These are phyloP conservation scores for Heliconius erato DNA, from an alignment of 2,888 invertebrate genomes.

Conservation along the genomic window DNA sequence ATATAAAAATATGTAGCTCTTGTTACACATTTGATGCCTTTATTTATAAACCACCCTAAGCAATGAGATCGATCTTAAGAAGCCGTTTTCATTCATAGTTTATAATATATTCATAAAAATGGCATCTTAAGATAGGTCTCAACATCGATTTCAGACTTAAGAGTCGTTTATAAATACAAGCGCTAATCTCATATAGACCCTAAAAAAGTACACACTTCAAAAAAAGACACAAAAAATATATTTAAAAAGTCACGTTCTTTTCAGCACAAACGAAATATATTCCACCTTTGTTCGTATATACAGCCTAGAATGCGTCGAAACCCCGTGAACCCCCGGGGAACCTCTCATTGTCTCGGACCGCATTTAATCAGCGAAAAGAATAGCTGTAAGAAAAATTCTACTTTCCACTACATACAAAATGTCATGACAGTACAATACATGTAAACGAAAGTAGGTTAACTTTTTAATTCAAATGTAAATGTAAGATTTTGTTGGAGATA, in stretches of 20 bases:
- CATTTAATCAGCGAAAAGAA: slow-evolving; percentile 48
- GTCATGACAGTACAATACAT: slow-evolving; percentile 32
- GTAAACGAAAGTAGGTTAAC: not conserved
- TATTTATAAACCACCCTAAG: too few species aligned
- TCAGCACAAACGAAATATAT: slow-evolving; percentile 38
- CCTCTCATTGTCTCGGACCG: slow-evolving; percentile 46
- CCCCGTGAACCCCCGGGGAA: slow-evolving; percentile 38
- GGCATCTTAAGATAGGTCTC: too few species aligned
- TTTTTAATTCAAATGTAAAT: slow-evolving; percentile 15
- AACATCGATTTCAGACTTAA: too few species aligned
- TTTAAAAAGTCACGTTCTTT: slow-evolving; percentile 33
- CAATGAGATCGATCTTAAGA: too few species aligned
- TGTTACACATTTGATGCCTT: too few species aligned
- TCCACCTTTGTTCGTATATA: slow-evolving; percentile 42
- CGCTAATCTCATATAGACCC: too few species aligned
- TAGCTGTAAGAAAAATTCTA: slow-evolving; percentile 42
- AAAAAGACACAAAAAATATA: slow-evolving; percentile 3
- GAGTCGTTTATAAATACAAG: too few species aligned
- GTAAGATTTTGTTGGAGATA: not conserved
- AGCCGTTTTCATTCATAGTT: too few species aligned
- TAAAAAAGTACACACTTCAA: not conserved
- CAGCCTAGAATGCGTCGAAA: slow-evolving; percentile 41
- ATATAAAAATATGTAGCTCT: too few species aligned
- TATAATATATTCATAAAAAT: too few species aligned
- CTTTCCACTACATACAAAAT: slow-evolving; percentile 29